phyloP scores from a whole-genome alignment of 2,888 invertebrate species.

The Caenorhabditis sulstoni region DNA sequence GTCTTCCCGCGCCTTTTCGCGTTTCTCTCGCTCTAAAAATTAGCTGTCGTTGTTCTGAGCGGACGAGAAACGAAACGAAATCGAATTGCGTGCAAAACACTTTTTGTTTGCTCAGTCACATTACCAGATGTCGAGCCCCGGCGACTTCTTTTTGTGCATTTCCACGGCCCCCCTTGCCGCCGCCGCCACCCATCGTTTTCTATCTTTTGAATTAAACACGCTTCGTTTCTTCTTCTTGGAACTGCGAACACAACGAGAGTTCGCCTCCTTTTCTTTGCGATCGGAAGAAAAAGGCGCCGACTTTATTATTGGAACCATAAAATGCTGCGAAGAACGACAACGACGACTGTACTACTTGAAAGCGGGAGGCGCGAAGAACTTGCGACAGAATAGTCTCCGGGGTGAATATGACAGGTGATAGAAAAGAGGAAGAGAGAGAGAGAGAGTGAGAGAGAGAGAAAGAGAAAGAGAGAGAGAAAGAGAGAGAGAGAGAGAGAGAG shows the following conservation, averaged over 20 bases:
- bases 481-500: no score
- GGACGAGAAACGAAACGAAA: constrained; percentile 7
- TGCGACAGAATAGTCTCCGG: no score
- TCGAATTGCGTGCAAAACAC: constrained; percentile 39
- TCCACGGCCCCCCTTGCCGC: not conserved
- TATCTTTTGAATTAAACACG: constrained; percentile 19
- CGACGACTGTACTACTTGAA: constrained; percentile 11
- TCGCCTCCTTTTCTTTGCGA: not conserved
- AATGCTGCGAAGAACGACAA: constrained; percentile 13
- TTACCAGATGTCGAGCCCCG: constrained; percentile 25
- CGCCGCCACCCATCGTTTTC: constrained; percentile 2
- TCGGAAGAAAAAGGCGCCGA: not conserved
- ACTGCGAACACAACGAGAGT: not conserved
- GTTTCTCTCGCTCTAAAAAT: constrained; percentile 14
- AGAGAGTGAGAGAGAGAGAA: no score
- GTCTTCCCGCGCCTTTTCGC: no score
- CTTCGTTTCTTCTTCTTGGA: not conserved
- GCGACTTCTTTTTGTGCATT: no score
- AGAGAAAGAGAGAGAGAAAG: no score
- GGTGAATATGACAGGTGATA: no score
- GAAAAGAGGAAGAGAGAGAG: no score
- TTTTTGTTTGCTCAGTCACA: constrained; percentile 38
- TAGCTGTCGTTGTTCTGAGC: constrained; percentile 24
- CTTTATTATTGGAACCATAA: constrained; percentile 4
- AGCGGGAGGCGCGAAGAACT: constrained; percentile 10